Evolutionary conservation across 2,888 invertebrate genomes (phyloP).

Genomic region (Limnephilus rhombicus): DNA sequence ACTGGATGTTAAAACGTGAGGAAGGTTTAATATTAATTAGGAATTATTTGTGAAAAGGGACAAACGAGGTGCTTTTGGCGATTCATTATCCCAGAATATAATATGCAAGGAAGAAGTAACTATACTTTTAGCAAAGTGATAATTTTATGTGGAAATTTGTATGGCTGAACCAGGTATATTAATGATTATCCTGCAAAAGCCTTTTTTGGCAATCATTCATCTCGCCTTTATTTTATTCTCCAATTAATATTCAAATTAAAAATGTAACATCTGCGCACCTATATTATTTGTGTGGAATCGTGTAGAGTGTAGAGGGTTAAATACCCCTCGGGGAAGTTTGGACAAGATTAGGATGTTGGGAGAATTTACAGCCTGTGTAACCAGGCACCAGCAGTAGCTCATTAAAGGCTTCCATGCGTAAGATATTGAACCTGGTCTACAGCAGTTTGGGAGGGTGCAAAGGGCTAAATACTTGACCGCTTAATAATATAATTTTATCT

Average conservation of each 20-base stretch:
- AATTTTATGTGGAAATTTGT: not conserved
- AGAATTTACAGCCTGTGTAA: slow-evolving; percentile 33
- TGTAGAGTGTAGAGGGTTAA: not conserved
- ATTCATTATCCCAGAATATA: not conserved
- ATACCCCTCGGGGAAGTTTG: slow-evolving; percentile 20
- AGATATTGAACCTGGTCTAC: slow-evolving; percentile 26
- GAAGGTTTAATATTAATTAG: too few relatives aligned
- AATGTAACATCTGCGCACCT: not conserved
- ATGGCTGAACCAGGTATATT: not conserved
- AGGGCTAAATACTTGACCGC: slow-evolving; percentile 38
- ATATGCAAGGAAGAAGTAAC: not conserved
- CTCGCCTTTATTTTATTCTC: not conserved
- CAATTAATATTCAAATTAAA: not conserved
- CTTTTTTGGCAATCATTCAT: not conserved
- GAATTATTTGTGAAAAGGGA: not conserved
- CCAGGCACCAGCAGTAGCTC: not conserved
- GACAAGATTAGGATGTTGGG: slow-evolving; percentile 38
- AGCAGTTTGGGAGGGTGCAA: not conserved
- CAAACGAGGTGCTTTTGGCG: not conserved
- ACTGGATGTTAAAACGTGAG: too few relatives aligned
- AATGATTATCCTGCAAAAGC: not conserved
- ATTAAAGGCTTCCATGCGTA: slow-evolving; percentile 35
- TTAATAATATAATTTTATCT: slow-evolving; percentile 5
- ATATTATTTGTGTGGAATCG: not conserved
- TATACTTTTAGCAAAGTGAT: not conserved